phyloP scores from a whole-genome alignment of 2,888 invertebrate genomes.

The Limnephilus auricula region DNA sequence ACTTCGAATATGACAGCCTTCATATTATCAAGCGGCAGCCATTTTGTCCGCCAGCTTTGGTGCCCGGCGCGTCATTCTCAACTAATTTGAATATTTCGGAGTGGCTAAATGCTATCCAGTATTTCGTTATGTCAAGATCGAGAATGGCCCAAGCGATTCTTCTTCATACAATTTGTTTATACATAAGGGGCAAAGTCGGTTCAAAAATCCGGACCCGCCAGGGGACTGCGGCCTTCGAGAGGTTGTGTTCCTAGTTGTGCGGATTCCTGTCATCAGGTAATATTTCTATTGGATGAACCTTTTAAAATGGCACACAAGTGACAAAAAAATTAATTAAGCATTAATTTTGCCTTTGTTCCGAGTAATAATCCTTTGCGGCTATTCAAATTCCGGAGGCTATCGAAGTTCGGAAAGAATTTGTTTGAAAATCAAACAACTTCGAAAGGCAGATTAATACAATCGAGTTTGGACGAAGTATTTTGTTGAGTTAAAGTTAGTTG shows the following conservation, averaged over 20 bases:
- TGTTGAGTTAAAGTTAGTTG: neutral
- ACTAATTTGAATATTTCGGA: no score
- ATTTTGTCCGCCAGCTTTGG: no score
- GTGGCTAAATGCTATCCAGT: no score
- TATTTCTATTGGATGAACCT: neutral
- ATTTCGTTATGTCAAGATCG: no score
- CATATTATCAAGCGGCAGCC: no score
- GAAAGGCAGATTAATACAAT: constrained; percentile 1
- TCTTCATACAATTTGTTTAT: no score
- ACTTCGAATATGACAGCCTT: no score
- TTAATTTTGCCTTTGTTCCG: neutral
- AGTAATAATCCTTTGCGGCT: neutral
- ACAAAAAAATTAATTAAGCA: neutral
- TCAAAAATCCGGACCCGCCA: no score
- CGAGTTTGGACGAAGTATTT: constrained; percentile 29
- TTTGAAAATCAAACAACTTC: constrained; percentile 12
- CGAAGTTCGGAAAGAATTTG: constrained; percentile 32
- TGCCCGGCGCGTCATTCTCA: no score
- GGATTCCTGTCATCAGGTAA: neutral
- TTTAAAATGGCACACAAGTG: neutral
- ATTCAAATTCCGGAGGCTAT: constrained; percentile 24
- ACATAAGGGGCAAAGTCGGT: no score
- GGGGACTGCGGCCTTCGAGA: no score
- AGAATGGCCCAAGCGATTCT: no score
- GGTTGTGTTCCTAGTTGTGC: neutral